Percentiles rank a stretch among this genome's conserved stretches.
Conservation (phyloP, 92 coral and sea anemone genomes). For the Ricordea florida region DNA sequence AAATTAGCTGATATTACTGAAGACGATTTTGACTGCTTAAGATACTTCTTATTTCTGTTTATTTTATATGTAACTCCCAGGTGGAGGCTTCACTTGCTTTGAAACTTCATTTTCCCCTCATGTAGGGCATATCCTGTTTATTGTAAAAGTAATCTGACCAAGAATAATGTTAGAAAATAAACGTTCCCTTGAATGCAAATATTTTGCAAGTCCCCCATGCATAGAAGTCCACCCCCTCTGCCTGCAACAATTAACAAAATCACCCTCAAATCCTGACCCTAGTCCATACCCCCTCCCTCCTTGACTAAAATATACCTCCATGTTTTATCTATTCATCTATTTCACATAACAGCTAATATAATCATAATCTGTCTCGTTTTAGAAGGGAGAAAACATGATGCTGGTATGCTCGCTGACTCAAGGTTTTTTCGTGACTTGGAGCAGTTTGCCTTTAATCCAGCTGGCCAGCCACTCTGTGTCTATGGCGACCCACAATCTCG, state of each 20-base stretch:
- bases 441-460: neutral
- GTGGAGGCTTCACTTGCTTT: too few relatives aligned
- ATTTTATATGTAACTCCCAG: neutral
- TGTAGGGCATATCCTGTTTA: too few relatives aligned
- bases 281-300: neutral
- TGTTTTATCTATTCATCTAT: neutral
- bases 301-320: too few relatives aligned
- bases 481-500: neutral
- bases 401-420: neutral
- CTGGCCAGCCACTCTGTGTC: neutral
- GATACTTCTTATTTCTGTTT: neutral
- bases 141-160: too few relatives aligned
- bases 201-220: too few relatives aligned
- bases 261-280: too few relatives aligned
- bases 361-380: neutral
- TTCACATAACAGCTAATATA: neutral
- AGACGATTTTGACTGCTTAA: neutral
- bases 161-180: too few relatives aligned
- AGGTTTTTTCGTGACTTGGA: neutral
- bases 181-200: too few relatives aligned
- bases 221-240: too few relatives aligned
- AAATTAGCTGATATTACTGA: neutral
- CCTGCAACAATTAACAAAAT: too few relatives aligned
- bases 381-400: slow-evolving; percentile 5
- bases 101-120: too few relatives aligned